Percentiles rank a stretch among this genome's conserved stretches.
Conservation (phyloP, 2,797 vertebrate genomes). For the Diceros bicornis region DNA sequence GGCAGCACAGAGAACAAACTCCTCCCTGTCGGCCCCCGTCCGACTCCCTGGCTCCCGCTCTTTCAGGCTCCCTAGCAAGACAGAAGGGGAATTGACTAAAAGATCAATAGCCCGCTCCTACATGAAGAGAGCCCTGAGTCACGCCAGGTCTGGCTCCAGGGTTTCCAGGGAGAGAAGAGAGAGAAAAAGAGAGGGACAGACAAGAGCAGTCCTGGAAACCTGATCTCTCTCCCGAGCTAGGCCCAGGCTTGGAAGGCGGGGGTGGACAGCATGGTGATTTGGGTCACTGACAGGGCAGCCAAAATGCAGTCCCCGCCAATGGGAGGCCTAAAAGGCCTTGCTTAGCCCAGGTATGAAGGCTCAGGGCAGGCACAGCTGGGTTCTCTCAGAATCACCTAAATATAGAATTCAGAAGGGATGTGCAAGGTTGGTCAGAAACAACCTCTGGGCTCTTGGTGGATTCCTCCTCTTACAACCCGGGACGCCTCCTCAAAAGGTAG, state of each 20-base stretch:
- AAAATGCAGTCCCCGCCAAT: neutral
- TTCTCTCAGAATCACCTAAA: neutral
- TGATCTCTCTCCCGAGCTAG: neutral
- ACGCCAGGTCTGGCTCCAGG: neutral
- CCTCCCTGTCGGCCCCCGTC: neutral
- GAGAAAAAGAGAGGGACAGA: neutral
- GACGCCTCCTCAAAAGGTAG: neutral
- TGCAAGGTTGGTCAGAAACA: neutral
- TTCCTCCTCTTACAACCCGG: neutral
- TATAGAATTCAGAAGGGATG: neutral
- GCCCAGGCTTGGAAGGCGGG: neutral
- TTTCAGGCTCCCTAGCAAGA: conserved; percentile 35
- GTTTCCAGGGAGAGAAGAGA: neutral
- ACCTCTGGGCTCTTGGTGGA: neutral
- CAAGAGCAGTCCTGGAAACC: neutral
- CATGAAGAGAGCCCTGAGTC: conserved; percentile 46
- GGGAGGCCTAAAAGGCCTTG: neutral
- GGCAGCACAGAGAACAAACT: neutral
- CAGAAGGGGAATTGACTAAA: neutral
- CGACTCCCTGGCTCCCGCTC: neutral
- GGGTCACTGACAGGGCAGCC: neutral
- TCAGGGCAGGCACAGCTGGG: neutral
- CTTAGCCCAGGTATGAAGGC: neutral
- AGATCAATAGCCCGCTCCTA: neutral
- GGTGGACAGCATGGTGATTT: neutral